Base-by-base conservation (phyloP, 23 tunicate genomes). In the Botrylloides violaceus region DNA sequence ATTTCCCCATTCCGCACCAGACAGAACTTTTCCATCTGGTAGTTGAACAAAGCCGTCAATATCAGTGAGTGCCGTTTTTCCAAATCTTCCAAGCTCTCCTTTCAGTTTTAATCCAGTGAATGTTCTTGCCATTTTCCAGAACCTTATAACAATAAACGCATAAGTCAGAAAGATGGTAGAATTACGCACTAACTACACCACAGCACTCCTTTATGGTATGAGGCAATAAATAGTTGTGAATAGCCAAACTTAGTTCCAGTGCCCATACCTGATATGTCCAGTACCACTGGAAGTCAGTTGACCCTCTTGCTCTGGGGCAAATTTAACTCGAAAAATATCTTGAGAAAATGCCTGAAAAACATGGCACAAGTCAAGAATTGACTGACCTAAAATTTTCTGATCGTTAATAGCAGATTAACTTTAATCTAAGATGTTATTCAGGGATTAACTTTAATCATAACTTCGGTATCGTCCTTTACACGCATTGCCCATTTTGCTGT, bases 61-160 rank as follows among this genome's bases (percentile, higher is more conserved):
- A 53, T 95, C 99, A 5, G 81, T 62, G 35, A 95, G 58, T n/a
- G 91, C 59, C 3, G 99, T 95, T 71, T 83, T 87, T 3, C 99
- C 99, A 66, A 95, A 95, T 38, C 99, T 71, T 35, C 99, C 99
- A 3, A 95, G 62, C 59, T 87, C 92, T 6, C 99, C 99, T 64
- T 95, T 89, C 65, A 95, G 43, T 64, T 95, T 95, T 5, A 95
- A 31, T 24, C 99, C 99, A 34, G 99, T 95, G 36, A 95, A 95
- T 12, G 99, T 95, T 35, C 70, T 73, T 29, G 99, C 99, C 99
- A 95, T 95, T 53, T 84, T 95, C 99, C 99, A 95, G 49, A 95
- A 95, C 36, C 99, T 90, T 15, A 24, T 25, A 60, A 59, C 9
- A 6, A n/a, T n/a, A n/a, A n/a, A n/a, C n/a, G n/a, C n/a, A n/a